Conservation (phyloP, 2,888 invertebrate genomes). For the Nematopogon swammerdamellus region DNA sequence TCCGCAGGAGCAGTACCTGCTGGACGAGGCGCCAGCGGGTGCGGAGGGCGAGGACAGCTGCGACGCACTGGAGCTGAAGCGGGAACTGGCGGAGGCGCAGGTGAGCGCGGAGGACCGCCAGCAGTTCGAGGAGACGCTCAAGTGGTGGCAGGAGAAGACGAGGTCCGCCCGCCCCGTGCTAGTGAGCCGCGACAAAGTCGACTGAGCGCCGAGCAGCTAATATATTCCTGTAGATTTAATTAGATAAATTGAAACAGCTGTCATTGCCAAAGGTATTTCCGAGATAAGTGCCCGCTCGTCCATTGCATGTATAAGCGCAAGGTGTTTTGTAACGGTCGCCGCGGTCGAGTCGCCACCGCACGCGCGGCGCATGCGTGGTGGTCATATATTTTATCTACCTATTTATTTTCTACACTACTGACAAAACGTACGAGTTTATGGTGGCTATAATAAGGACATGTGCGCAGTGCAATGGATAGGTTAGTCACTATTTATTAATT, state of each 20-base stretch:
- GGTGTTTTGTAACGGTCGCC: conserved; percentile 45
- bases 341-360: conserved; percentile 5
- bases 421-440: conserved; percentile 1
- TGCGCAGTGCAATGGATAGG: too few species aligned
- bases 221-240: neutral
- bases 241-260: conserved; percentile 30
- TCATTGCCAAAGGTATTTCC: conserved; percentile 46
- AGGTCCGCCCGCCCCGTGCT: conserved; percentile 27
- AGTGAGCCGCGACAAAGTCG: neutral
- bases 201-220: neutral
- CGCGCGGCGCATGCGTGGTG: too few species aligned
- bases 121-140: conserved; percentile 47
- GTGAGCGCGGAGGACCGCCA: conserved; percentile 47
- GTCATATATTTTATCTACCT: too few species aligned
- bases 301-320: conserved; percentile 23
- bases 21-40: conserved; percentile 33
- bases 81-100: conserved; percentile 45
- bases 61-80: conserved; percentile 44
- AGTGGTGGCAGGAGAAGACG: conserved; percentile 54
- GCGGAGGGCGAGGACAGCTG: conserved; percentile 39
- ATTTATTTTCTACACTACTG: too few species aligned
- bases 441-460: too few species aligned
- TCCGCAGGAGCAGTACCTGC: conserved; percentile 27
- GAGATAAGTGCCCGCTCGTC: conserved; percentile 25
- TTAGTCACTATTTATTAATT: too few species aligned